phyloP scores from a whole-genome alignment of 2,797 vertebrate species.

The Pseudotriccus pelzelni region DNA sequence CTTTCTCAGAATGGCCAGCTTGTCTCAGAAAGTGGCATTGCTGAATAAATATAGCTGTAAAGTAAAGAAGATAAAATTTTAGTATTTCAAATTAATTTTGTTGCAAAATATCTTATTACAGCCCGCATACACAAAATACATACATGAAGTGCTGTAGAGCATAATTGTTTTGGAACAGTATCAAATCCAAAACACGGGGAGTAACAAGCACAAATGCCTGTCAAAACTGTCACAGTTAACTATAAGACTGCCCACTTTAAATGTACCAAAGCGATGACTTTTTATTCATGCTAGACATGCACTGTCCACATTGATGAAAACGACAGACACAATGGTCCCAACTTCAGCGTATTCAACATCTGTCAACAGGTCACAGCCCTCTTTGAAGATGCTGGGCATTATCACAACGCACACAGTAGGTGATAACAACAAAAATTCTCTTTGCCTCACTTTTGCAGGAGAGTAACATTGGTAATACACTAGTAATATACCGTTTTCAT shows the following conservation, averaged over 20 bases:
- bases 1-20: slow-evolving; percentile 87
- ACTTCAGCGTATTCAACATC: not conserved
- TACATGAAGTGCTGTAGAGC: not conserved
- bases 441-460: not conserved
- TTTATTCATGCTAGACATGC: not conserved
- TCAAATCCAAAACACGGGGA: not conserved
- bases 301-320: not conserved
- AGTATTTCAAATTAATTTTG: not conserved
- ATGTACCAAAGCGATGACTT: not conserved
- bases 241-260: not conserved
- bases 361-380: not conserved
- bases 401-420: not conserved
- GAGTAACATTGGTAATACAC: not conserved
- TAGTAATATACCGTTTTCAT: not conserved
- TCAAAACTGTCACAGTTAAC: not conserved
- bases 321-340: not conserved
- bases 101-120: not conserved
- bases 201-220: not conserved
- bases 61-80: not conserved
- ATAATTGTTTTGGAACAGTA: not conserved
- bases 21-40: slow-evolving; percentile 92
- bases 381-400: not conserved
- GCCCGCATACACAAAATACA: not conserved
- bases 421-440: not conserved
- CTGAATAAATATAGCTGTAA: slow-evolving; percentile 85